A percentile compares a stretch with the other conserved stretches of the same genome.
These are phyloP conservation scores for Penaeus vannamei DNA, from an alignment of 1,140 invertebrate species.

Conservation along the genomic window DNA sequence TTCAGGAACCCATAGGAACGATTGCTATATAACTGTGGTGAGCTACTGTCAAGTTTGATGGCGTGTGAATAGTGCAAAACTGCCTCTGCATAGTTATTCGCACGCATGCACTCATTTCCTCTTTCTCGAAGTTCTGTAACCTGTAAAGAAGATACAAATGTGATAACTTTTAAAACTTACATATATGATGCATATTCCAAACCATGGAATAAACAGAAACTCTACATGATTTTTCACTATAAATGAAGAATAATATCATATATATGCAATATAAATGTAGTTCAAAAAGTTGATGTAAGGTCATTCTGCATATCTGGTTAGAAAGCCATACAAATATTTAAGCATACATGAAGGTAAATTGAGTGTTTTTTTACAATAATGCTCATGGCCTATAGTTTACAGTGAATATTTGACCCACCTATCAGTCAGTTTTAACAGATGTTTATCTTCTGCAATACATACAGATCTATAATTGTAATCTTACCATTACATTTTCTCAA, in stretches of 20 bases:
- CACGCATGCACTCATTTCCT: conserved; percentile 83
- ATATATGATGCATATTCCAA: not conserved
- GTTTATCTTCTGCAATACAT: too few species aligned
- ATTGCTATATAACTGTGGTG: conserved; percentile 84
- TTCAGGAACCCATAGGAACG: conserved; percentile 85
- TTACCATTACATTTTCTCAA: too few species aligned
- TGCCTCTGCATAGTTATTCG: conserved; percentile 82
- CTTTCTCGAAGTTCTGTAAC: conserved; percentile 79
- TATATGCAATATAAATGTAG: too few species aligned
- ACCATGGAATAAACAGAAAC: not conserved
- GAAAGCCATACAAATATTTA: too few species aligned
- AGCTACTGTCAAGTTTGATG: conserved; percentile 81
- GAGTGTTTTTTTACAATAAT: too few species aligned
- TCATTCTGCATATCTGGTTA: too few species aligned
- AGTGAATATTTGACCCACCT: too few species aligned
- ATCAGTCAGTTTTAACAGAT: too few species aligned
- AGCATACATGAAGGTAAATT: too few species aligned
- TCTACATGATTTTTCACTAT: not conserved
- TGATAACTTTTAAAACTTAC: not conserved
- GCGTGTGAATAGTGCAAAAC: conserved; percentile 85
- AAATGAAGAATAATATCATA: not conserved
- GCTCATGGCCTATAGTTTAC: too few species aligned
- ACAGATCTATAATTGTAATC: too few species aligned
- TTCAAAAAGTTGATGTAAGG: too few species aligned
- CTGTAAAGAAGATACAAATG: conserved; percentile 68